Conservation (phyloP, 1,140 invertebrate genomes). For the Nasonia giraulti region DNA sequence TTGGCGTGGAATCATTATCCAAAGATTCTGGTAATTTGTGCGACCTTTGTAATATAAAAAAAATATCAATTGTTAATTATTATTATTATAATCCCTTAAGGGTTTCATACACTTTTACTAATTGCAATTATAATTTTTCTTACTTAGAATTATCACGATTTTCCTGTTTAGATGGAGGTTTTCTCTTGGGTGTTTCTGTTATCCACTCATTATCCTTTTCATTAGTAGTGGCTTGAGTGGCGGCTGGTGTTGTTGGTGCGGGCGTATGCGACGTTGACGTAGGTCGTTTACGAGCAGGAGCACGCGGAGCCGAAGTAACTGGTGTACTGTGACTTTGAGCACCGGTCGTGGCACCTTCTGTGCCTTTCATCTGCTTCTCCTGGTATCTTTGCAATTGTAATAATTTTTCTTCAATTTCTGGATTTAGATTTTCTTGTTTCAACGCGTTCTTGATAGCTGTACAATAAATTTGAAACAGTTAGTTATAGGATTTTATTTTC, state of each 20-base stretch:
- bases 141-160: conserved; percentile 66
- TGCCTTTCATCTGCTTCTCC: conserved; percentile 84
- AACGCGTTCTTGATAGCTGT: conserved; percentile 88
- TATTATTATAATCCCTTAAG: conserved; percentile 18
- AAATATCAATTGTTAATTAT: neutral
- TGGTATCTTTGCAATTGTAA: conserved; percentile 91
- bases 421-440: conserved; percentile 90
- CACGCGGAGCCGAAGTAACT: conserved; percentile 59
- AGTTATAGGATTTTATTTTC: conserved; percentile 9
- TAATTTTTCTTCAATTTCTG: conserved; percentile 94
- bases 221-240: conserved; percentile 61
- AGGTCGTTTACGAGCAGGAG: conserved; percentile 68
- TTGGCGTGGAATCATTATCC: conserved; percentile 62
- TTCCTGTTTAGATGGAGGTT: conserved; percentile 65
- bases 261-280: conserved; percentile 56
- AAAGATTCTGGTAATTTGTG: conserved; percentile 59
- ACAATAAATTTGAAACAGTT: conserved; percentile 55
- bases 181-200: conserved; percentile 73
- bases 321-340: conserved; percentile 65
- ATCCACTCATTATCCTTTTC: conserved; percentile 76
- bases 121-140: conserved; percentile 37
- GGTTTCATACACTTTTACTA: neutral
- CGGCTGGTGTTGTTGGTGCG: conserved; percentile 51
- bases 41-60: conserved; percentile 53
- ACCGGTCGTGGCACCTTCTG: conserved; percentile 62